These are phyloP conservation scores for Panthera tigris DNA, from an alignment of 2,113 vertebrate species.

Conservation along the genomic window DNA sequence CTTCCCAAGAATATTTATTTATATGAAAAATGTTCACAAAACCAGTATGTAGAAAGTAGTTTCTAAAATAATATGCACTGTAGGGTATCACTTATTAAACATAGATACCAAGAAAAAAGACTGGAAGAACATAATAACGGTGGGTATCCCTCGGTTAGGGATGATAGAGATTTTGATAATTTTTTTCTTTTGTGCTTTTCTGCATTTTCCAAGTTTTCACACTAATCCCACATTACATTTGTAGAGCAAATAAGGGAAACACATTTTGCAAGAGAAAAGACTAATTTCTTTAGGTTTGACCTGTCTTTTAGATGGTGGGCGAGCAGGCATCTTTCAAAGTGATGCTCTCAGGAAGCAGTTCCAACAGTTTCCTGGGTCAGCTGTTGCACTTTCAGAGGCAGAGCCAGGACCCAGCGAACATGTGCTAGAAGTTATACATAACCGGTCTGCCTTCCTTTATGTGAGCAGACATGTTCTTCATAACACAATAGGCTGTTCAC, in stretches of 20 bases:
- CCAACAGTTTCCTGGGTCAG: not conserved
- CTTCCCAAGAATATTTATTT: not conserved
- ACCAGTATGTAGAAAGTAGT: not conserved
- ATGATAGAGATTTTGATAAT: not conserved
- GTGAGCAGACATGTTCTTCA: not conserved
- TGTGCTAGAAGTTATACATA: not conserved
- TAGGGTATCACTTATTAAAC: not conserved
- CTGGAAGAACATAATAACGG: not conserved
- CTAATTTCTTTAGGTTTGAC: not conserved
- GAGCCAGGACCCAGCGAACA: not conserved
- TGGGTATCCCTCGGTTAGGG: not conserved
- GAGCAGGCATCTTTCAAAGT: not conserved
- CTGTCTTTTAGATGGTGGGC: not conserved
- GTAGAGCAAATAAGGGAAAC: not conserved
- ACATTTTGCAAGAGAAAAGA: not conserved
- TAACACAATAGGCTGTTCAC: not conserved
- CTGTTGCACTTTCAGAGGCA: not conserved
- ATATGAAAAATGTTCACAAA: not conserved
- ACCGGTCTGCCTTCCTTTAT: not conserved
- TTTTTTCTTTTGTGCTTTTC: not conserved
- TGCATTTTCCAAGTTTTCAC: not conserved
- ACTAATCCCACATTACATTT: not conserved
- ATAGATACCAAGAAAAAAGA: not conserved
- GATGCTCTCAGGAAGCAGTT: not conserved
- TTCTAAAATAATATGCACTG: not conserved